Conservation (phyloP, 2,888 invertebrate species). For the Trilocha varians region DNA sequence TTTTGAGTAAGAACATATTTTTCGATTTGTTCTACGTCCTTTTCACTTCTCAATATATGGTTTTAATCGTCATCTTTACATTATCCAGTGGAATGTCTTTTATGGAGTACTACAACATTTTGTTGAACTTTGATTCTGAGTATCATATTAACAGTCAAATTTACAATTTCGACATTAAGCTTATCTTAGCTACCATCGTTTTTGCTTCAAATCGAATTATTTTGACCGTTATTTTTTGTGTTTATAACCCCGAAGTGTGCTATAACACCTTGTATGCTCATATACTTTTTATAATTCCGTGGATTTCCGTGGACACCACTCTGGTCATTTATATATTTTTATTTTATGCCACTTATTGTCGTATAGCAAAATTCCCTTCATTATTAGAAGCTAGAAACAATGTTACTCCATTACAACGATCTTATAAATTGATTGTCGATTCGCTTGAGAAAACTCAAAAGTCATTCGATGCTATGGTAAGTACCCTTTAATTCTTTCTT, state of each 20-base stretch:
- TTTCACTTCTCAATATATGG: not conserved
- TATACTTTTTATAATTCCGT: not conserved
- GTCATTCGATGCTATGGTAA: conserved; percentile 1
- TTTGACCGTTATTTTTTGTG: not conserved
- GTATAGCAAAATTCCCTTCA: not conserved
- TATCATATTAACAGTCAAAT: not conserved
- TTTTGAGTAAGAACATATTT: not conserved
- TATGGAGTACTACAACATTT: not conserved
- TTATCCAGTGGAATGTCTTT: not conserved
- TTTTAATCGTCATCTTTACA: not conserved
- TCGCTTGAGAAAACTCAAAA: not conserved
- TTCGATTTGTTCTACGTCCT: not conserved
- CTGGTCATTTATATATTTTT: not conserved
- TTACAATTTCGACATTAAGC: not conserved
- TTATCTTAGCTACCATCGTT: not conserved
- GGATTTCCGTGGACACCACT: conserved; percentile 1
- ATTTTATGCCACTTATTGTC: not conserved
- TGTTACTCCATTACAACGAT: not conserved
- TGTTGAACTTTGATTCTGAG: not conserved
- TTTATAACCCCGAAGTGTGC: not conserved
- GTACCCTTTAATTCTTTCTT: not conserved
- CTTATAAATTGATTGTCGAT: not conserved
- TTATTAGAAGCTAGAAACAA: not conserved
- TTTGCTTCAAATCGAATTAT: not conserved
- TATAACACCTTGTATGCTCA: not conserved